A percentile compares a stretch with the other conserved stretches of the same genome.
Conservation (phyloP, 2,888 invertebrate species). For the Dioctria linearis region DNA sequence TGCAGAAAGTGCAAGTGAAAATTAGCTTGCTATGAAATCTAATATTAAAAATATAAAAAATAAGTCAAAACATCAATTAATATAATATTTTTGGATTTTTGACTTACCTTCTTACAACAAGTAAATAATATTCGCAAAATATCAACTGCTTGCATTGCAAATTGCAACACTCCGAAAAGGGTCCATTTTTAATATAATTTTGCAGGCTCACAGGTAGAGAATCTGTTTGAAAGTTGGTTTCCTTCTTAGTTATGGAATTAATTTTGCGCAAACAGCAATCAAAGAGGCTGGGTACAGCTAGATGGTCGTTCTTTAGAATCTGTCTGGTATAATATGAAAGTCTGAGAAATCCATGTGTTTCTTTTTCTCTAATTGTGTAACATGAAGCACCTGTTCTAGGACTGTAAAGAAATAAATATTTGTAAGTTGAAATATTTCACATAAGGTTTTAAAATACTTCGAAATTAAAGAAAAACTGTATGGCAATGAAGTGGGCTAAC, state of each 20-base stretch:
- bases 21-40: slow-evolving; percentile 9
- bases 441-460: too few relatives aligned
- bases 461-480: too few relatives aligned
- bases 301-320: background rate
- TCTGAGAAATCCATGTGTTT: background rate
- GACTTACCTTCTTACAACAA: slow-evolving; percentile 6
- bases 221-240: background rate
- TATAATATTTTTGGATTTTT: background rate
- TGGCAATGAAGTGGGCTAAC: too few relatives aligned
- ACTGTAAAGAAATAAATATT: too few relatives aligned
- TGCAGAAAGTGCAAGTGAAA: background rate
- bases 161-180: background rate
- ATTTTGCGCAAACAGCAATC: background rate
- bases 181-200: slow-evolving; percentile 12
- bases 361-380: background rate
- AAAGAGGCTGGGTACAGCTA: background rate
- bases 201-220: background rate
- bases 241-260: background rate
- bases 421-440: too few relatives aligned
- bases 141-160: background rate
- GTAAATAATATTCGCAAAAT: slow-evolving; percentile 3
- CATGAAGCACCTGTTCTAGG: too few relatives aligned
- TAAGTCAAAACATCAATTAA: background rate
- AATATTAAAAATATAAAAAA: background rate
- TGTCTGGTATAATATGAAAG: background rate